Evolutionary conservation across 37 sponge, comb jelly and placozoan genomes (phyloP).

Genomic region (Spongia lamella): DNA sequence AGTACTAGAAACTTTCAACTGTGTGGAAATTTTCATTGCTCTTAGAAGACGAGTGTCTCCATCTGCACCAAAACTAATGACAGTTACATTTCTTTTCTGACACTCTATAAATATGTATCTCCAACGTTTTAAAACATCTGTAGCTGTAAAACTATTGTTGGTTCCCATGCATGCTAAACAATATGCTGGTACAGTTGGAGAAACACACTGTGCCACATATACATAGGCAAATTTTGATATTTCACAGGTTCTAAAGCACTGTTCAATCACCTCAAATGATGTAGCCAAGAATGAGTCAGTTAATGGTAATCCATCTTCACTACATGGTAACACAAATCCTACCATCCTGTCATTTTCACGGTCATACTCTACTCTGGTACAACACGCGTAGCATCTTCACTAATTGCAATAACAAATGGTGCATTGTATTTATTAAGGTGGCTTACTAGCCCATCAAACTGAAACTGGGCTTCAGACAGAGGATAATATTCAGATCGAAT

Average conservation of each 20-base stretch:
- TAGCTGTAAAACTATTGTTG: constrained; percentile 19
- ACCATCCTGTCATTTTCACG: constrained; percentile 17
- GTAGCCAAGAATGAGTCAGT: background rate
- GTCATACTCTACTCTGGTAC: constrained; percentile 21
- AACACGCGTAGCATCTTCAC: constrained; percentile 31
- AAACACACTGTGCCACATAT: constrained; percentile 21
- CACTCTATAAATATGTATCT: constrained; percentile 8
- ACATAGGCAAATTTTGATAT: constrained; percentile 27
- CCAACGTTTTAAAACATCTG: constrained; percentile 22
- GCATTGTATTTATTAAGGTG: constrained; percentile 12
- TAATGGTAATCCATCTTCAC: constrained; percentile 16
- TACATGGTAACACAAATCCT: constrained; percentile 39
- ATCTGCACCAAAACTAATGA: constrained; percentile 29
- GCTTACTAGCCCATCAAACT: constrained; percentile 21
- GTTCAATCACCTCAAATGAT: constrained; percentile 16
- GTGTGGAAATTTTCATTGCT: constrained; percentile 19
- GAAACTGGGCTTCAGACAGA: constrained; percentile 8
- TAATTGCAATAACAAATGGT: background rate
- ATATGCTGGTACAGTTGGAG: constrained; percentile 17
- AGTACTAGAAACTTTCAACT: background rate
- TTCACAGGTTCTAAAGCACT: background rate
- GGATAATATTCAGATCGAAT: constrained; percentile 4
- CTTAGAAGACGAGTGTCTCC: constrained; percentile 16
- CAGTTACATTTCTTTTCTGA: background rate
- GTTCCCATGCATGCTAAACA: constrained; percentile 29